A percentile compares a stretch with the other conserved stretches of the same genome.
phyloP scores from a whole-genome alignment of 2,888 invertebrate species.

The Sympetrum striolatum region DNA sequence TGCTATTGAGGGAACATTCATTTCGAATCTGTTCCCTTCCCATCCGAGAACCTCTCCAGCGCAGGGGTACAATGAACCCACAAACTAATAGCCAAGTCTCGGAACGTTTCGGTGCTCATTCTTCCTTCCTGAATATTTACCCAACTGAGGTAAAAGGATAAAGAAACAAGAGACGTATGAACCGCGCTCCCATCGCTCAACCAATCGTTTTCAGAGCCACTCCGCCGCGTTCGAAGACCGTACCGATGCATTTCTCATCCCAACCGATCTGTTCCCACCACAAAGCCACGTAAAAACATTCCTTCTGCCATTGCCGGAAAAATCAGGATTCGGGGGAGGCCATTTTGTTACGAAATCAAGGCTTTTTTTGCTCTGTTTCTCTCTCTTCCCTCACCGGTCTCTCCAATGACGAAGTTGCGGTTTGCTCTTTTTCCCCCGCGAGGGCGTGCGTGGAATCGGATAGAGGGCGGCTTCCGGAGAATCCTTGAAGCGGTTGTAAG shows the following conservation, averaged over 20 bases:
- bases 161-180: not conserved
- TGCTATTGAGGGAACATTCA: no score
- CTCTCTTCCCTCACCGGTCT: not conserved
- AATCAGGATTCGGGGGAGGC: slow-evolving; percentile 18
- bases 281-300: not conserved
- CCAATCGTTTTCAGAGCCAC: not conserved
- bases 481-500: not conserved
- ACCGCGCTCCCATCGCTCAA: not conserved
- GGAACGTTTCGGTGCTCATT: not conserved
- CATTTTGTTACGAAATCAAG: slow-evolving; percentile 33
- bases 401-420: slow-evolving; percentile 32
- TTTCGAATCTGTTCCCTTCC: no score
- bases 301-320: not conserved
- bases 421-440: not conserved
- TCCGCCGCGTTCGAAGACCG: not conserved
- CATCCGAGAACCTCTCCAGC: no score
- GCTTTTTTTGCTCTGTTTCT: not conserved
- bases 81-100: no score
- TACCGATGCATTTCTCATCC: not conserved
- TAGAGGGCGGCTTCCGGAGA: slow-evolving; percentile 1
- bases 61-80: no score
- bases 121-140: not conserved
- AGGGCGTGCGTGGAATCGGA: slow-evolving; percentile 26
- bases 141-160: not conserved
- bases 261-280: not conserved